Conservation (phyloP, 1,140 invertebrate species). For the Brachionus paranguensis region DNA sequence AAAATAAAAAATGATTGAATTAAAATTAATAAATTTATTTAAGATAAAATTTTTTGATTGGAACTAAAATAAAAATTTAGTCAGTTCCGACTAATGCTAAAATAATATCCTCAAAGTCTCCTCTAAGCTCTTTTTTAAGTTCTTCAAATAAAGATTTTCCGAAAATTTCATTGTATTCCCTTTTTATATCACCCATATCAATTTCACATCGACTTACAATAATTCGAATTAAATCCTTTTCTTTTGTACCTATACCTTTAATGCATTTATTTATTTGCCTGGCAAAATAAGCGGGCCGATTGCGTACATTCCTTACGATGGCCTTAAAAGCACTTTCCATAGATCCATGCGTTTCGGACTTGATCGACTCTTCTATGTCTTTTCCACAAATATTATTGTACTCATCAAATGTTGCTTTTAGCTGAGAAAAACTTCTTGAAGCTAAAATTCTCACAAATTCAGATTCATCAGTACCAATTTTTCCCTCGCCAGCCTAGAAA, state of each 20-base stretch:
- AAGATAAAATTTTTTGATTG: background rate
- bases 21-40: background rate
- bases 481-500: conserved; percentile 41
- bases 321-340: conserved; percentile 4
- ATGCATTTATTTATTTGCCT: background rate
- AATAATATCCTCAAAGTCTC: conserved; percentile 2
- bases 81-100: background rate
- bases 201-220: conserved; percentile 31
- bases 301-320: background rate
- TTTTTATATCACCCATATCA: conserved; percentile 34
- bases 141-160: background rate
- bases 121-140: conserved; percentile 16
- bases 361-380: background rate
- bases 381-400: conserved; percentile 17
- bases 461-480: background rate
- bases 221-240: conserved; percentile 27
- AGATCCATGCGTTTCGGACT: background rate
- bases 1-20: no score
- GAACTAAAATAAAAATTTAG: background rate
- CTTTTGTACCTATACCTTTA: conserved; percentile 12
- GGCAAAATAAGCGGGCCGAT: conserved; percentile 16
- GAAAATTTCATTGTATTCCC: background rate
- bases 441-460: conserved; percentile 22
- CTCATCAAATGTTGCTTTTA: conserved; percentile 20
- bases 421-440: conserved; percentile 5